A percentile compares a stretch with the other conserved stretches of the same genome.
Evolutionary conservation across 2,888 invertebrate species (phyloP).

Genomic region (Ectemnius lituratus): DNA sequence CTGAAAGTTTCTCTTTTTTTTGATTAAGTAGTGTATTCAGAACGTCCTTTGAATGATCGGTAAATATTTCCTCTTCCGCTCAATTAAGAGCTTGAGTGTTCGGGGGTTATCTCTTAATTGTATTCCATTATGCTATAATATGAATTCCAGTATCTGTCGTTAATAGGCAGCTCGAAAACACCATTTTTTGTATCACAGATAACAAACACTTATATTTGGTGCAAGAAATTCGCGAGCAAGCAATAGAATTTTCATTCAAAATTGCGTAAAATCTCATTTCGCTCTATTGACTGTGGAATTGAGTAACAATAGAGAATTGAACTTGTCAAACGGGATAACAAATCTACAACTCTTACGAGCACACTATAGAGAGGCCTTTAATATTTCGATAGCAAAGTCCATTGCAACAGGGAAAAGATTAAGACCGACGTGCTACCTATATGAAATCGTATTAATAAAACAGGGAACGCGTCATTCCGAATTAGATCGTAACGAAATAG

Average conservation of each 20-base stretch:
- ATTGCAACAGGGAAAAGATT: too few relatives aligned
- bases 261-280: too few relatives aligned
- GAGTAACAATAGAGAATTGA: too few relatives aligned
- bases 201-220: slow-evolving; percentile 66
- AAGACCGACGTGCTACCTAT: background rate
- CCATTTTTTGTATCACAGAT: slow-evolving; percentile 68
- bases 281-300: too few relatives aligned
- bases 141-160: slow-evolving; percentile 23
- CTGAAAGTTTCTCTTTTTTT: slow-evolving; percentile 20
- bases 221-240: slow-evolving; percentile 38
- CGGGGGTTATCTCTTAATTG: slow-evolving; percentile 18
- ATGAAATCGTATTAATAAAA: slow-evolving; percentile 38
- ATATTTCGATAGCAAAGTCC: too few relatives aligned
- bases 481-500: slow-evolving; percentile 44
- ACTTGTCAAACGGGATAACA: too few relatives aligned
- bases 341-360: slow-evolving; percentile 10
- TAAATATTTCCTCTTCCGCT: background rate
- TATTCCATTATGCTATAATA: slow-evolving; percentile 9
- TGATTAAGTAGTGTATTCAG: slow-evolving; percentile 5
- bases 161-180: slow-evolving; percentile 65
- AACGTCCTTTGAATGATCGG: too few relatives aligned
- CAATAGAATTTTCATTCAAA: slow-evolving; percentile 11
- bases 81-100: slow-evolving; percentile 15
- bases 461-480: slow-evolving; percentile 39
- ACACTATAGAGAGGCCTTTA: too few relatives aligned